phyloP scores from a whole-genome alignment of 2,113 vertebrate species.

The Neodon shergylaensis region DNA sequence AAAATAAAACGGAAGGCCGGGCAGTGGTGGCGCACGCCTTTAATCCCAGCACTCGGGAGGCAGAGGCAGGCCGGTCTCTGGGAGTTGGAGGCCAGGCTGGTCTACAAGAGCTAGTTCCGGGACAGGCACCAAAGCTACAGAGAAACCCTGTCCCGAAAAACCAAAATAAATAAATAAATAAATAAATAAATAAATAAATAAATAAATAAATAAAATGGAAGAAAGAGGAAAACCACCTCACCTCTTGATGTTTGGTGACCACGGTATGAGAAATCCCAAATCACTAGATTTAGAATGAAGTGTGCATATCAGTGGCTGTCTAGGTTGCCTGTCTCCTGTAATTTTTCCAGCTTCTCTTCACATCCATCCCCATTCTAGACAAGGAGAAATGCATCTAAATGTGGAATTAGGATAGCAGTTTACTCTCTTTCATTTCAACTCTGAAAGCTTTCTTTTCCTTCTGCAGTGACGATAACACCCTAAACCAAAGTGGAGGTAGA shows the following conservation, averaged over 20 bases:
- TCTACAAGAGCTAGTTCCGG: no score
- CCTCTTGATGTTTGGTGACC: background rate
- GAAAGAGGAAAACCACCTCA: background rate
- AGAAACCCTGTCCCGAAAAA: no score
- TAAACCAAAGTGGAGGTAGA: constrained; percentile 37
- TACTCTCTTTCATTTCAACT: constrained; percentile 57
- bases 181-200: no score
- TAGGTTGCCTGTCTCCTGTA: background rate
- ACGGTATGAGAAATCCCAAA: background rate
- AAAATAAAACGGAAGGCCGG: background rate
- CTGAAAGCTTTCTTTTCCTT: constrained; percentile 42
- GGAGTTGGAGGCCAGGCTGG: no score
- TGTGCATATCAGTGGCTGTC: constrained; percentile 1
- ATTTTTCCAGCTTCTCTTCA: background rate
- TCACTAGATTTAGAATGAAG: constrained; percentile 17
- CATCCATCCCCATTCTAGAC: background rate
- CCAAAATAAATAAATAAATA: no score
- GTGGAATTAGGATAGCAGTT: constrained; percentile 50
- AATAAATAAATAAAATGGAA: no score
- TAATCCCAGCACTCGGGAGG: no score
- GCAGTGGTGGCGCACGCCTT: no score
- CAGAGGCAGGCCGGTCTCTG: no score
- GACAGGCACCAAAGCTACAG: no score
- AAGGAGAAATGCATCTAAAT: constrained; percentile 36
- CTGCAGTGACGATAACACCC: constrained; percentile 6